Evolutionary conservation across 2,797 vertebrate genomes (phyloP).

Genomic region (Muscicapa comitata): DNA sequence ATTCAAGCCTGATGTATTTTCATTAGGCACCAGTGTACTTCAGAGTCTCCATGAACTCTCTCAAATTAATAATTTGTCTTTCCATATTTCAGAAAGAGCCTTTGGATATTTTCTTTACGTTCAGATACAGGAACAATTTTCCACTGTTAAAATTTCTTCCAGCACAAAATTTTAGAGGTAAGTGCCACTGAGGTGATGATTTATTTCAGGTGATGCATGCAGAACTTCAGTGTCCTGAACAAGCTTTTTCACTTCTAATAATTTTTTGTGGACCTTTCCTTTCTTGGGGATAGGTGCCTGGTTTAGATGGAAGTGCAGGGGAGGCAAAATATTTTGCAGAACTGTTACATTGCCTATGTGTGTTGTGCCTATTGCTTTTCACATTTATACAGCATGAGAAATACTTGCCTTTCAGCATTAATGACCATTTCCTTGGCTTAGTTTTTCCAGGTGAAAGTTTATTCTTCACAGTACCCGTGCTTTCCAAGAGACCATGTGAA

Average conservation of each 20-base stretch:
- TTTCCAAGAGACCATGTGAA: background rate
- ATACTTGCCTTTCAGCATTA: slow-evolving; percentile 56
- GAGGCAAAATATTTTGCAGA: background rate
- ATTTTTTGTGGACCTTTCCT: background rate
- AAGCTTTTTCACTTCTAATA: background rate
- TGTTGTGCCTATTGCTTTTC: background rate
- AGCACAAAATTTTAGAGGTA: background rate
- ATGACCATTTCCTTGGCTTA: background rate
- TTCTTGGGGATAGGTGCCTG: background rate
- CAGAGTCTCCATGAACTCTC: background rate
- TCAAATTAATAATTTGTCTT: background rate
- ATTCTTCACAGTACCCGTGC: background rate
- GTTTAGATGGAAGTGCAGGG: background rate
- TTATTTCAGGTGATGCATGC: background rate
- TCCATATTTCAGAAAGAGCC: background rate
- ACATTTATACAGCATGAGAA: background rate
- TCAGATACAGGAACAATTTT: background rate
- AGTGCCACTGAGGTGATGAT: background rate
- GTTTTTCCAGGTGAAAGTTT: background rate
- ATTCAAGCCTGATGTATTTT: background rate
- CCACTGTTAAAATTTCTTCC: background rate
- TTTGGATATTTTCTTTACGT: background rate
- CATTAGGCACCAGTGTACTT: background rate
- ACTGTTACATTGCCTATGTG: background rate
- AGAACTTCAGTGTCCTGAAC: background rate